Base-by-base conservation (phyloP, 1,140 invertebrate genomes). In the Thalassaphorura encarpata region DNA sequence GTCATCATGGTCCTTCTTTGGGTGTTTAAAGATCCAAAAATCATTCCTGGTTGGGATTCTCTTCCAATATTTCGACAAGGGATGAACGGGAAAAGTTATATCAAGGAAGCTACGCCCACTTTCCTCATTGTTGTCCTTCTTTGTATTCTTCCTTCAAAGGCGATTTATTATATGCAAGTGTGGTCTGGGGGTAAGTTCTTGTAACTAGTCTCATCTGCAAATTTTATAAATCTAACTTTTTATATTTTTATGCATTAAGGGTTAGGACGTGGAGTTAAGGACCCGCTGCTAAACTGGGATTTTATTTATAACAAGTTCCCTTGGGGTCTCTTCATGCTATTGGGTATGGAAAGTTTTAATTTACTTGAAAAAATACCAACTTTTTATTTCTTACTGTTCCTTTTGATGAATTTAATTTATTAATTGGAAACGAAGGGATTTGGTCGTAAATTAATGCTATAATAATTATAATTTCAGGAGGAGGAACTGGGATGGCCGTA, bases 21-120 rank as follows among this genome's bases (percentile, higher is more conserved):
- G 84, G 85, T 95, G 69, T 89, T 92, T 68, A 79, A 89, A 47
- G 81, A 83, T 49, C 90, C 90, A 0, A 84, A 86, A 54, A 87
- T 90, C 67, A 80, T 65, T 29, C 60, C 60, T 24, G 63, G 63
- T 3, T 65, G 63, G 63, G 63, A 65, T 48, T 28, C 63, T 16
- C 31, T 65, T 19, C 76, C 56, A 71, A 80, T 36, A 73, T 65
- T 65, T 49, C 42, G 15, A 13, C 51, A 33, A 42, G 57, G 49
- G 2, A 21, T 27, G 19, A 47, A 18, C 3, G 60, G 60, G 23
- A 60, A 60, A 52, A 65, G 63, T 56, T 58, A 57, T n/a, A 65
- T 65, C n/a, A 62, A 58, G 39, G 63, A 65, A 39, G 55, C 56
- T 28, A 65, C 63, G 1, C 60, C 63, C 2, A 65, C 63, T 0